These are phyloP conservation scores for Bruchidius siliquastri DNA, from an alignment of 2,888 invertebrate genomes.

Conservation along the genomic window DNA sequence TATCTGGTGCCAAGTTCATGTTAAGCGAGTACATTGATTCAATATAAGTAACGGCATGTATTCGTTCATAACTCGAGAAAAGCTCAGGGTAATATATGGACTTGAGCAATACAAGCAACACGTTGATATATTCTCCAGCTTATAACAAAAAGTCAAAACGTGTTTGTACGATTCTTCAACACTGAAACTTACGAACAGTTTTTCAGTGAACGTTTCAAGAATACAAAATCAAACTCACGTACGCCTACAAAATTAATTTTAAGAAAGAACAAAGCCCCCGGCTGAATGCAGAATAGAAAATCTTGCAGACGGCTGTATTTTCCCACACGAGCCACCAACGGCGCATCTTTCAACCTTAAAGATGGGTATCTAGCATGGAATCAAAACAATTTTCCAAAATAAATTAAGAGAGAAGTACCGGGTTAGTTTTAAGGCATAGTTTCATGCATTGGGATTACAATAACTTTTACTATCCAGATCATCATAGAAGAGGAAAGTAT, in stretches of 20 bases:
- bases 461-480: no score
- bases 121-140: background rate
- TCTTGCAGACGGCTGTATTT: background rate
- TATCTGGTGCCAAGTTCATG: no score
- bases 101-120: background rate
- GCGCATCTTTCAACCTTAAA: background rate
- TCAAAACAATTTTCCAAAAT: no score
- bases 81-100: background rate
- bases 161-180: background rate
- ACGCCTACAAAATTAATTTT: background rate
- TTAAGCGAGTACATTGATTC: no score
- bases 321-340: constrained; percentile 5
- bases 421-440: no score
- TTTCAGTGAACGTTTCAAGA: background rate
- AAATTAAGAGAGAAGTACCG: no score
- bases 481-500: no score
- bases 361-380: background rate
- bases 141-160: background rate
- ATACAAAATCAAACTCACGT: background rate
- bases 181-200: background rate
- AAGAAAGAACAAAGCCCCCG: background rate
- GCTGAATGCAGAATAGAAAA: background rate
- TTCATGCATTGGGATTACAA: no score
- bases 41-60: no score
- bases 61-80: no score